Conservation (phyloP, 2,113 vertebrate genomes). For the Heterocephalus glaber region DNA sequence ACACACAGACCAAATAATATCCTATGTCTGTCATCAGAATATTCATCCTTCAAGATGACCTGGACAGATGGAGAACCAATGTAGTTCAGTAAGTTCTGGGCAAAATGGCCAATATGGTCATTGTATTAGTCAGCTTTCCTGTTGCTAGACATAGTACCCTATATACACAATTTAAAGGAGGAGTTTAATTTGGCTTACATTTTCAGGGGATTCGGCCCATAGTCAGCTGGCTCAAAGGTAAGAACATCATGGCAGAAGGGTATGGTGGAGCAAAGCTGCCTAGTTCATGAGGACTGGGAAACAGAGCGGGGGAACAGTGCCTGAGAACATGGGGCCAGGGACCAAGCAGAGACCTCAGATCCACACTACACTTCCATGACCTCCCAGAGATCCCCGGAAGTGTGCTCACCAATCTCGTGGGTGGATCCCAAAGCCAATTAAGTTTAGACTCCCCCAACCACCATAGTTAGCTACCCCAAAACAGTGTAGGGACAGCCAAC, state of each 20-base stretch:
- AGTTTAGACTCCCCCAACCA: not conserved
- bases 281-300: not conserved
- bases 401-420: not conserved
- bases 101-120: not conserved
- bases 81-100: not conserved
- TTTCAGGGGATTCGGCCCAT: not conserved
- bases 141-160: not conserved
- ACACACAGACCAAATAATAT: not conserved
- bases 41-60: not conserved
- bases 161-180: not conserved
- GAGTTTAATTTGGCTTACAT: not conserved
- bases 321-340: not conserved
- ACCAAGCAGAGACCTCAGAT: not conserved
- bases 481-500: not conserved
- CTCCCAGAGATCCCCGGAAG: not conserved
- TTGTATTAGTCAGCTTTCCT: not conserved
- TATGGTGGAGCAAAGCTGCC: not conserved
- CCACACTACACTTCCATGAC: not conserved
- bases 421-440: not conserved
- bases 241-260: not conserved
- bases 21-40: not conserved
- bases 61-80: not conserved
- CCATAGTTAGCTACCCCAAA: not conserved
- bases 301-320: not conserved
- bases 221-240: not conserved